phyloP scores from a whole-genome alignment of 1,140 invertebrate species.

The Diprion similis region DNA sequence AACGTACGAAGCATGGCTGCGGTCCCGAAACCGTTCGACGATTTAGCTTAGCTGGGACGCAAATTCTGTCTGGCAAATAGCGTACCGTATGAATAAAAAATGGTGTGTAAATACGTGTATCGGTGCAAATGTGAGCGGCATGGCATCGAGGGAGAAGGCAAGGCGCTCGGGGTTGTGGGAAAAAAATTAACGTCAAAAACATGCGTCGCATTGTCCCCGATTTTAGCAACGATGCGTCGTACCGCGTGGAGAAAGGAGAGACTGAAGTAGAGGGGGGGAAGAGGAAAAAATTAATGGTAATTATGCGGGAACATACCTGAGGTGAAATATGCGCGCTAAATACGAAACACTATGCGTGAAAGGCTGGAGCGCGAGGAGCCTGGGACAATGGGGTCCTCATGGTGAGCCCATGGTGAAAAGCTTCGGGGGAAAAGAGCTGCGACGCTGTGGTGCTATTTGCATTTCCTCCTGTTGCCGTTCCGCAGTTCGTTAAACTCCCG shows the following conservation, averaged over 20 bases:
- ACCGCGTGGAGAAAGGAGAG: too few species aligned
- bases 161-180: neutral
- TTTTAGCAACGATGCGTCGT: too few species aligned
- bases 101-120: too few species aligned
- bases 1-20: too few species aligned
- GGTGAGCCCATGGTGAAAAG: neutral
- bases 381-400: neutral
- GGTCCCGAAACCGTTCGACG: too few species aligned
- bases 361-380: neutral
- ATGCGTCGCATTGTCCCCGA: neutral
- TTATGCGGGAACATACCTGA: constrained; percentile 7
- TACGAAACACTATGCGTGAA: constrained; percentile 5
- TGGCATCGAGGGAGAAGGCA: too few species aligned
- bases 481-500: neutral
- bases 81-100: too few species aligned
- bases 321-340: constrained; percentile 7
- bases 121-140: too few species aligned
- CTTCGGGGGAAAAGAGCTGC: too few species aligned
- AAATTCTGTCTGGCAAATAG: too few species aligned
- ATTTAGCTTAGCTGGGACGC: too few species aligned
- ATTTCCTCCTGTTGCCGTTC: neutral
- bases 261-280: too few species aligned
- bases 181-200: constrained; percentile 4
- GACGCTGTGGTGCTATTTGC: neutral
- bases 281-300: constrained; percentile 1